Conservation (phyloP, 2,888 invertebrate species). For the Deroplatys truncata region DNA sequence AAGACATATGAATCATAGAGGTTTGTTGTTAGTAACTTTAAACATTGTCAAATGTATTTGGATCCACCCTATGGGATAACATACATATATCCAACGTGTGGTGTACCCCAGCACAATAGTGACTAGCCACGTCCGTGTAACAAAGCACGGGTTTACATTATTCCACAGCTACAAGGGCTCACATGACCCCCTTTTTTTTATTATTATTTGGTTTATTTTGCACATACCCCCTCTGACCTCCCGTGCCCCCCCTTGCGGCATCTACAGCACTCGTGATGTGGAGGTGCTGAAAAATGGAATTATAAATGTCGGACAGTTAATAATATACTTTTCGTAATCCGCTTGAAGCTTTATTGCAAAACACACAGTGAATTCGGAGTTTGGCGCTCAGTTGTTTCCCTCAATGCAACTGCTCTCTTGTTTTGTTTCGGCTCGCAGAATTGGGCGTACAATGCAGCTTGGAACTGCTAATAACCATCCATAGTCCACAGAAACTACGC, state of each 20-base stretch:
- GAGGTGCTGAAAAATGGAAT: neutral
- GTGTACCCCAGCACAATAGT: neutral
- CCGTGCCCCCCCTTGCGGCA: neutral
- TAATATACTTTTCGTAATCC: neutral
- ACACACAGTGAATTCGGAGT: neutral
- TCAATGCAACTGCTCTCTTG: neutral
- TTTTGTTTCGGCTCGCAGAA: neutral
- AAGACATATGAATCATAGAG: no score
- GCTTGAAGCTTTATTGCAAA: neutral
- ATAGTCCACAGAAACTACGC: neutral
- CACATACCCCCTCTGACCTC: neutral
- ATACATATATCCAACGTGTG: neutral
- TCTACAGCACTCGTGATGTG: neutral
- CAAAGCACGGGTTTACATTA: neutral
- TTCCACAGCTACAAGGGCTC: neutral
- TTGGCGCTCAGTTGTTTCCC: neutral
- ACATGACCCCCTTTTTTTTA: neutral
- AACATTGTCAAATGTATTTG: neutral
- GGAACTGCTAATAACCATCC: neutral
- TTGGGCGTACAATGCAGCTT: neutral
- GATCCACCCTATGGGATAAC: neutral
- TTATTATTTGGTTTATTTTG: neutral
- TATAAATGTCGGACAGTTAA: neutral
- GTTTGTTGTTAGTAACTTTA: no score
- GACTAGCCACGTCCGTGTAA: neutral